These are phyloP conservation scores for Hipposideros armiger DNA, from an alignment of 2,113 vertebrate genomes.

Conservation along the genomic window DNA sequence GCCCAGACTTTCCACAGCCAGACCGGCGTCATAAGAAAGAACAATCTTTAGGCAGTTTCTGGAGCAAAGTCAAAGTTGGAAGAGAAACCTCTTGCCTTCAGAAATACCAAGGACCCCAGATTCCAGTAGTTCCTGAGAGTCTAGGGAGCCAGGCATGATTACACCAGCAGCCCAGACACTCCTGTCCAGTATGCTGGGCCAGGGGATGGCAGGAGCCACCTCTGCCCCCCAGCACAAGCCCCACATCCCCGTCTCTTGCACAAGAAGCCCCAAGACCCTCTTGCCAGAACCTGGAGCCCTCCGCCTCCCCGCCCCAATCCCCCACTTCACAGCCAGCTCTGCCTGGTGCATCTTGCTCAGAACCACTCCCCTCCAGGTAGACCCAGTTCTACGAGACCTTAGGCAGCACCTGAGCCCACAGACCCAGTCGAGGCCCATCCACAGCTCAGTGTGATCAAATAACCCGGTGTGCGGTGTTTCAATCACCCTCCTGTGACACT, in stretches of 20 bases:
- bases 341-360: neutral
- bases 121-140: neutral
- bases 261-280: neutral
- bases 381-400: neutral
- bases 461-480: neutral
- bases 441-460: neutral
- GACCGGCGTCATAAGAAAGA: neutral
- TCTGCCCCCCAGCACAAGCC: neutral
- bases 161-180: too few relatives aligned
- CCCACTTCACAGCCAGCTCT: neutral
- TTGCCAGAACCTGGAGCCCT: neutral
- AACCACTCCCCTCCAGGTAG: neutral
- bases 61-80: neutral
- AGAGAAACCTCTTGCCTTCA: neutral
- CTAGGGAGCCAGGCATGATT: neutral
- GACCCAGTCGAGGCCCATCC: neutral
- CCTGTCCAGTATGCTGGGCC: neutral
- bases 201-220: neutral
- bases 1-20: neutral
- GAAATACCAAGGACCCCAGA: neutral
- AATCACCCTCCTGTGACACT: neutral
- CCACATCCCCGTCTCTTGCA: neutral
- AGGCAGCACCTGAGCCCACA: neutral
- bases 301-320: neutral
- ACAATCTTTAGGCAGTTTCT: neutral